Base-by-base conservation (phyloP, 2,113 vertebrate species). In the Dascyllus trimaculatus region DNA sequence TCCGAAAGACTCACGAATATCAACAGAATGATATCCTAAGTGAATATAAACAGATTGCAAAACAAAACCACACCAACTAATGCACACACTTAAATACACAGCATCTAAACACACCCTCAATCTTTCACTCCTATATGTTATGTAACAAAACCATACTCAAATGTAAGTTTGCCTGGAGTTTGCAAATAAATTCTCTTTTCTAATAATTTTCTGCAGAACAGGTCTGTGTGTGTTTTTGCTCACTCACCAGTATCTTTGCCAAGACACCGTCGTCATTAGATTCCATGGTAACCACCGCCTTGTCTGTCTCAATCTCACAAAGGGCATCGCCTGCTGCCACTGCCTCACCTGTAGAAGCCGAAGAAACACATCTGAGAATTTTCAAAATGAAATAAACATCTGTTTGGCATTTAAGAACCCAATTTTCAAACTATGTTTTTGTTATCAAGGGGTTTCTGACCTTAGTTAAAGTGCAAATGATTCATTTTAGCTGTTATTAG, bases 251-350 rank as follows among this genome's bases (percentile, higher is more conserved):
- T 87, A 99, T 99, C 92, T 98, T 99, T 62, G 98, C 98, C 89
- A 99, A 83, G 71, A 98, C 38, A 7, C 98, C 98, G 22, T 99
- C 98, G 0, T 99, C 97, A 56, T 81, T 98, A 18, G 98, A 96
- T 52, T 99, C 98, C 96, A 99, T 90, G 82, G 95, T 96, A 80
- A 99, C 89, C 86, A 99, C 96, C 0, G 98, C 98, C 88, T 99
- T 99, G 94, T 99, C 97, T 0, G 98, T 99, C 95, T 99, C 97
- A 24, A 99, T 99, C 87, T 99, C 98, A 91, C 98, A 99, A 48
- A 99, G 86, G 0, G 96, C 95, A 80, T 99, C 98, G 18, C 98
- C 98, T 60, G 85, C 92, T 71, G 90, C 96, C 80, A 99, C 97
- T 0, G 84, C 66, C 63, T 99, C 98, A 89, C 98, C 98, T 99